A percentile compares a stretch with the other conserved stretches of the same genome.
phyloP scores from a whole-genome alignment of 92 coral and sea anemone species.

The Epizoanthus rinbou region DNA sequence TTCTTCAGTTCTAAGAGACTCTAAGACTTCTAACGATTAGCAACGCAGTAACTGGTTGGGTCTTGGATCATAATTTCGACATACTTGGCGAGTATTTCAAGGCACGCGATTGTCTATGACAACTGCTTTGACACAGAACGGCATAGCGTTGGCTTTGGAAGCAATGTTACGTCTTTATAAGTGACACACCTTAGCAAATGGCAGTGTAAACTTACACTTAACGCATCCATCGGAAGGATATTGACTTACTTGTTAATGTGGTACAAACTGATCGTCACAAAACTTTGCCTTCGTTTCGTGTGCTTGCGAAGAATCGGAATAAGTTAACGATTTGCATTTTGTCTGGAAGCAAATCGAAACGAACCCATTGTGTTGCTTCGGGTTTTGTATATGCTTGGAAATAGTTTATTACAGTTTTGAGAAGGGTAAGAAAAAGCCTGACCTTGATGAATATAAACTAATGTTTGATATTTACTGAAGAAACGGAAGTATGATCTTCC shows the following conservation, averaged over 20 bases:
- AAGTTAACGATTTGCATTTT: constrained; percentile 12
- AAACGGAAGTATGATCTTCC: too few relatives aligned
- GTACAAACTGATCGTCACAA: background rate
- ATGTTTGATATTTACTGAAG: constrained; percentile 7
- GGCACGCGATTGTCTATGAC: constrained; percentile 2
- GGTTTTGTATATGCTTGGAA: background rate
- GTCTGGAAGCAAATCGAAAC: background rate
- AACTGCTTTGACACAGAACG: background rate
- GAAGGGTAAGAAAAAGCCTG: background rate
- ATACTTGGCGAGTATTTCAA: background rate
- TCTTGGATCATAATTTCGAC: background rate
- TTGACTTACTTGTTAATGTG: background rate
- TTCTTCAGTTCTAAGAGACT: background rate
- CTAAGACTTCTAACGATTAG: constrained; percentile 7
- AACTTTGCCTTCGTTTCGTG: background rate
- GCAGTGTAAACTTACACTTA: background rate
- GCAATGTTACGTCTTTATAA: background rate
- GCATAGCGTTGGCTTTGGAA: constrained; percentile 31
- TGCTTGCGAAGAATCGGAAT: constrained; percentile 19
- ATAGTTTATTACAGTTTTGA: background rate
- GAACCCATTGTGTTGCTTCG: background rate
- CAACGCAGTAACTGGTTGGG: background rate
- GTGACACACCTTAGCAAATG: background rate
- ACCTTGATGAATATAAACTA: background rate
- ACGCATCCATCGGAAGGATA: background rate